Evolutionary conservation across 2,797 vertebrate genomes (phyloP).

Genomic region (Nannoperca australis): DNA sequence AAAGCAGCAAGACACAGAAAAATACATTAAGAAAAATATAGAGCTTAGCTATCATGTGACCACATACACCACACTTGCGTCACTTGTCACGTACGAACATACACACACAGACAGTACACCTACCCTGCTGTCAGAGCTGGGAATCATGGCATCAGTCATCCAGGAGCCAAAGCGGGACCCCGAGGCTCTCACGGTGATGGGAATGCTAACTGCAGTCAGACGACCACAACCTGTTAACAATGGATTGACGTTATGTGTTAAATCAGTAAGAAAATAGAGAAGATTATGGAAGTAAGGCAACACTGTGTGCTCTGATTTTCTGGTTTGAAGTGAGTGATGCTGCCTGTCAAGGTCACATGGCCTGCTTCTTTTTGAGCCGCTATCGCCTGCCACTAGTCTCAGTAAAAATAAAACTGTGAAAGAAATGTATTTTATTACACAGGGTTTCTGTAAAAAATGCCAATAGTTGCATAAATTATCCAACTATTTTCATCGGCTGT

Average conservation of each 20-base stretch:
- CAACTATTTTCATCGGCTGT: neutral
- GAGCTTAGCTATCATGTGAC: neutral
- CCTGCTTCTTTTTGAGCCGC: conserved; percentile 24
- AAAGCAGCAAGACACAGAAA: conserved; percentile 22
- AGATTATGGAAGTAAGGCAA: neutral
- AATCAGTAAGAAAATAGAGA: neutral
- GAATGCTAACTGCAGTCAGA: conserved; percentile 91
- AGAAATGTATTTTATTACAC: no score
- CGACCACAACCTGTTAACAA: conserved; percentile 90
- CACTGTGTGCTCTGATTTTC: neutral
- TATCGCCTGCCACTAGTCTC: neutral
- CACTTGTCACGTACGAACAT: conserved; percentile 7
- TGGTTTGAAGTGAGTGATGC: neutral
- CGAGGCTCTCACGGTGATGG: conserved; percentile 93
- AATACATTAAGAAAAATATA: conserved; percentile 20
- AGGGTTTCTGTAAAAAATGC: neutral
- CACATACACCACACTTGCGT: conserved; percentile 23
- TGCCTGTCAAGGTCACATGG: conserved; percentile 9
- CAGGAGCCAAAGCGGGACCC: conserved; percentile 96
- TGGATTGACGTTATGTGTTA: neutral
- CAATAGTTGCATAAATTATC: neutral
- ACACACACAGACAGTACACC: conserved; percentile 59
- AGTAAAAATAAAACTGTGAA: no score
- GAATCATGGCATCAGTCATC: conserved; percentile 97
- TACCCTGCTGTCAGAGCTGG: conserved; percentile 93